Conservation (phyloP, 2,113 vertebrate species). For the Neolamprologus modestus region DNA sequence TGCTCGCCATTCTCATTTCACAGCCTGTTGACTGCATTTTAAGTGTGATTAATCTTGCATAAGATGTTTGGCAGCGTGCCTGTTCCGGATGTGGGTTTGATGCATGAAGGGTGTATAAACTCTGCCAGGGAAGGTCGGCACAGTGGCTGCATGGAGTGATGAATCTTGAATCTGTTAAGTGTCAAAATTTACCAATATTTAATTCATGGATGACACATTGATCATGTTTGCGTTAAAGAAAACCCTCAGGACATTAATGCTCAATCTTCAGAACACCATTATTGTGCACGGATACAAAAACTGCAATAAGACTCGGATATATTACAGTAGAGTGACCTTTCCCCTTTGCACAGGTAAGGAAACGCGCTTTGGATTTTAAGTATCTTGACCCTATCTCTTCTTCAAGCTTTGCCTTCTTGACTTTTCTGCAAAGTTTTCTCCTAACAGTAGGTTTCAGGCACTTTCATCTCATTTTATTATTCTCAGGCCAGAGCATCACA, state of each 20-base stretch:
- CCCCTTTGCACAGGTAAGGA: background rate
- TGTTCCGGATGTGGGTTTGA: background rate
- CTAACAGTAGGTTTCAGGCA: background rate
- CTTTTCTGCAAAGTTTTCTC: background rate
- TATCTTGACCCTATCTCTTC: background rate
- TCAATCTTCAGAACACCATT: background rate
- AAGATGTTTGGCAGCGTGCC: conserved; percentile 21
- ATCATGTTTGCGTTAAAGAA: background rate
- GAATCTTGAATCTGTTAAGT: background rate
- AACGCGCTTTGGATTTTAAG: background rate
- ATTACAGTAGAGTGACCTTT: background rate
- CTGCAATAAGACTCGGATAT: background rate
- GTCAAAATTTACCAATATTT: background rate
- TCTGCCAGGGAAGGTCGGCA: background rate
- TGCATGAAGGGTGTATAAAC: conserved; percentile 18
- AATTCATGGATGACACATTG: background rate
- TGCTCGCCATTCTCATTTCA: conserved; percentile 39
- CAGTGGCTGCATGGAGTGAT: conserved; percentile 3
- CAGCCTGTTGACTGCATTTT: conserved; percentile 46
- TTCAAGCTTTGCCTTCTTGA: background rate
- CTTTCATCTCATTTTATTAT: background rate
- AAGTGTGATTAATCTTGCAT: conserved; percentile 52
- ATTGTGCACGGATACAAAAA: background rate
- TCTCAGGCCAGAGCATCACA: background rate
- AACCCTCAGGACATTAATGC: background rate